These are phyloP conservation scores for Chionis minor DNA, from an alignment of 2,113 vertebrate species.

Conservation along the genomic window DNA sequence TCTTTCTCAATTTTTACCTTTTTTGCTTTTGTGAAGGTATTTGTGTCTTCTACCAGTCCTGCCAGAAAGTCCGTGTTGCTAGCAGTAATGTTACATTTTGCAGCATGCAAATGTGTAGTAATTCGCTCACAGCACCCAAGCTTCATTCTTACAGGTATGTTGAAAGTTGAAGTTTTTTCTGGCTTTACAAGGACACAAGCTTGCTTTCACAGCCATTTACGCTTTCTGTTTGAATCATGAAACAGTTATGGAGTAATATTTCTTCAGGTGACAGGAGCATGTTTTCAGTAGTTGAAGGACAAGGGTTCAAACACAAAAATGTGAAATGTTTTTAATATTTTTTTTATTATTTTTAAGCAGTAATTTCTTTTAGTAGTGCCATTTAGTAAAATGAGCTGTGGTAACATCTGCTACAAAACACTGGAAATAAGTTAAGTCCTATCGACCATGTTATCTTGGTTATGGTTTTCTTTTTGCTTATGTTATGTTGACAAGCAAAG, in stretches of 20 bases:
- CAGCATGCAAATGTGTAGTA: background rate
- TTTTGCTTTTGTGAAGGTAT: background rate
- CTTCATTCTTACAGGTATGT: background rate
- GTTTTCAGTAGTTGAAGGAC: background rate
- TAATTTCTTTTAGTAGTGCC: background rate
- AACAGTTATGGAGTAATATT: background rate
- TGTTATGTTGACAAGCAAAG: background rate
- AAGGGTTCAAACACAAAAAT: background rate
- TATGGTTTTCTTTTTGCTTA: background rate
- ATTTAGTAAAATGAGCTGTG: background rate
- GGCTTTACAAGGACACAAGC: background rate
- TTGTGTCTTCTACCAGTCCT: background rate
- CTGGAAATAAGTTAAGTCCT: background rate
- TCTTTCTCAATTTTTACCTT: background rate
- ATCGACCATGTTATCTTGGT: background rate
- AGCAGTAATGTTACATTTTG: background rate
- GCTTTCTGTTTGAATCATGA: background rate
- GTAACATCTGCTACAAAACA: background rate
- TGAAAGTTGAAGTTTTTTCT: background rate
- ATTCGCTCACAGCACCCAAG: background rate
- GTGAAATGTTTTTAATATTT: fast-evolving
- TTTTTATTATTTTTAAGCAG: background rate
- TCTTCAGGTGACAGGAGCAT: background rate
- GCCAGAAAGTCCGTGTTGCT: background rate
- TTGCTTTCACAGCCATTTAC: background rate